Conservation (phyloP, 2,888 invertebrate species). For the Drosophila robusta region DNA sequence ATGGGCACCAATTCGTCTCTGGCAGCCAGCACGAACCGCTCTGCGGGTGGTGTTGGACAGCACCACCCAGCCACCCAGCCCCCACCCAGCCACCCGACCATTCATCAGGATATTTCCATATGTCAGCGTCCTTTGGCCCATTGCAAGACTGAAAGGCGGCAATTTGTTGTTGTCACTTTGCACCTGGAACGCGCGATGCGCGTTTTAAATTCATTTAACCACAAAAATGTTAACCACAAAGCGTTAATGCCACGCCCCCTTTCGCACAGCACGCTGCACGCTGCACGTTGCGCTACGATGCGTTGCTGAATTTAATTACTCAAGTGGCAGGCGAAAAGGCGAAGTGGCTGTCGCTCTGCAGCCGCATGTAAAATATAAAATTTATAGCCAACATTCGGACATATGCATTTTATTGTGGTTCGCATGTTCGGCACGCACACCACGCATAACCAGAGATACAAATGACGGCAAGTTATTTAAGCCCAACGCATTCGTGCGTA, state of each 20-base stretch:
- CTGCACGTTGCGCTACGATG: conserved; percentile 16
- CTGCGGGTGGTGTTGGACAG: neutral
- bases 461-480: conserved; percentile 42
- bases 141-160: conserved; percentile 51
- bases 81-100: conserved; percentile 4
- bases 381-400: conserved; percentile 55
- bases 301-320: conserved; percentile 77
- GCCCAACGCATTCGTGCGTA: neutral
- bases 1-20: conserved; percentile 69
- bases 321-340: conserved; percentile 66
- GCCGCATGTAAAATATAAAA: conserved; percentile 37
- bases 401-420: conserved; percentile 44
- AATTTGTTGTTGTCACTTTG: conserved; percentile 81
- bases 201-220: conserved; percentile 80
- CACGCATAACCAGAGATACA: conserved; percentile 18
- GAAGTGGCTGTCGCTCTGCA: conserved; percentile 27
- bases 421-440: conserved; percentile 35
- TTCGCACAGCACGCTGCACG: conserved; percentile 13
- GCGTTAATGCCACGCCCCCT: conserved; percentile 78
- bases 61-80: conserved; percentile 1
- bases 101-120: conserved; percentile 73
- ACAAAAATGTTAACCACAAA: conserved; percentile 81
- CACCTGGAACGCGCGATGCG: conserved; percentile 66
- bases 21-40: conserved; percentile 27
- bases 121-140: conserved; percentile 64